A percentile compares a stretch with the other conserved stretches of the same genome.
These are phyloP conservation scores for Sycophaga agraensis DNA, from an alignment of 1,140 invertebrate genomes.

Conservation along the genomic window DNA sequence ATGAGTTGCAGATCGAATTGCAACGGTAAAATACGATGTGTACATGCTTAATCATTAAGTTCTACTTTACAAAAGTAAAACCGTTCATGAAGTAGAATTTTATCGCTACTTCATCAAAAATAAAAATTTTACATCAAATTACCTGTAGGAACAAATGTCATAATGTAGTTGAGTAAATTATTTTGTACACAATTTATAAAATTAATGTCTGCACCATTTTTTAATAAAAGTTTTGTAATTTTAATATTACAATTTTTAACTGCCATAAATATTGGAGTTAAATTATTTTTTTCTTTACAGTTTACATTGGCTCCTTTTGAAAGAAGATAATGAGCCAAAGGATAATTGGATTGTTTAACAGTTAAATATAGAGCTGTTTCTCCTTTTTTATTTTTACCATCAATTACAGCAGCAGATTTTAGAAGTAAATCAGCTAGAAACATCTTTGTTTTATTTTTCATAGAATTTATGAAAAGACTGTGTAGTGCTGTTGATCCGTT, in stretches of 20 bases:
- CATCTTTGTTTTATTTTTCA: background rate
- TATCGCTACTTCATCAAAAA: too few relatives aligned
- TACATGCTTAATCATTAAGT: too few relatives aligned
- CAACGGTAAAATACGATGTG: too few relatives aligned
- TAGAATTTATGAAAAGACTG: background rate
- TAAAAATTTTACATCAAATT: background rate
- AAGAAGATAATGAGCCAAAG: background rate
- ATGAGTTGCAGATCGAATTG: too few relatives aligned
- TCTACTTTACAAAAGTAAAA: too few relatives aligned
- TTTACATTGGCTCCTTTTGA: background rate
- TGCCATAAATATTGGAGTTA: background rate
- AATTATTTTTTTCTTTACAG: background rate
- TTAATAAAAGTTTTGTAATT: background rate
- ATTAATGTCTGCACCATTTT: background rate
- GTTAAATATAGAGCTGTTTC: conserved; percentile 7
- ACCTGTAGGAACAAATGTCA: background rate
- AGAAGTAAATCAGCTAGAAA: background rate
- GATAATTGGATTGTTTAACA: background rate
- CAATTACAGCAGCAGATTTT: background rate
- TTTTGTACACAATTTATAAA: background rate
- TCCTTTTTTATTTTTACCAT: background rate
- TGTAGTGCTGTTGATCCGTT: background rate
- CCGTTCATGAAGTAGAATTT: too few relatives aligned
- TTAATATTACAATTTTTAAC: conserved; percentile 1
- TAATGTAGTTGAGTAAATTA: background rate